Conservation (phyloP, 2,797 vertebrate genomes). For the Typhlichthys subterraneus region DNA sequence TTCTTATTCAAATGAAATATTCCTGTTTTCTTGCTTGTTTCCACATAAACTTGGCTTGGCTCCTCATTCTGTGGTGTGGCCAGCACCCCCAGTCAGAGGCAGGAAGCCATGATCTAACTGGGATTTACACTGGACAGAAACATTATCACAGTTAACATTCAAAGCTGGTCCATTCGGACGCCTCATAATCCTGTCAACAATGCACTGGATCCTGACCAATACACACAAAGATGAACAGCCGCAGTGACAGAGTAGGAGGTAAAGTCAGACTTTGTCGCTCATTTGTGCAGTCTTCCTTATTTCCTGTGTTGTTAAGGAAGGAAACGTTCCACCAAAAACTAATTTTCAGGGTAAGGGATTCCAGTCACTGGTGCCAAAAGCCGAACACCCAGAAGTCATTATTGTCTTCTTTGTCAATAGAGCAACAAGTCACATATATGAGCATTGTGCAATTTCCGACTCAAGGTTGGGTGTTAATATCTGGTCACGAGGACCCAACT, state of each 20-base stretch:
- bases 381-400: slow-evolving; percentile 49
- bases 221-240: slow-evolving; percentile 58
- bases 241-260: slow-evolving; percentile 52
- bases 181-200: slow-evolving; percentile 64
- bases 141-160: slow-evolving; percentile 57
- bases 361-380: slow-evolving; percentile 37
- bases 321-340: slow-evolving; percentile 46
- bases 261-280: slow-evolving; percentile 41
- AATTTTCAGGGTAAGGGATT: slow-evolving; percentile 44
- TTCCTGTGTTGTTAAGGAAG: slow-evolving; percentile 18
- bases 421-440: slow-evolving; percentile 40
- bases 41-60: slow-evolving; percentile 7
- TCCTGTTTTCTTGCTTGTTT: too few species aligned
- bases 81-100: slow-evolving; percentile 31
- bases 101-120: slow-evolving; percentile 46
- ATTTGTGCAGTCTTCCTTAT: slow-evolving; percentile 24
- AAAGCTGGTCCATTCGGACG: slow-evolving; percentile 35
- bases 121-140: slow-evolving; percentile 48
- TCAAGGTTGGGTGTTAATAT: slow-evolving; percentile 43
- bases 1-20: too few species aligned
- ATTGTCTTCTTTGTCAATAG: slow-evolving; percentile 52
- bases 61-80: slow-evolving; percentile 13
- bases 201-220: slow-evolving; percentile 39
- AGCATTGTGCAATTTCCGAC: slow-evolving; percentile 42
- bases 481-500: slow-evolving; percentile 35